Evolutionary conservation across 2,797 vertebrate genomes (phyloP), one percentile per base, ranked within the genome.

Genomic region (Erethizon dorsatum): DNA sequence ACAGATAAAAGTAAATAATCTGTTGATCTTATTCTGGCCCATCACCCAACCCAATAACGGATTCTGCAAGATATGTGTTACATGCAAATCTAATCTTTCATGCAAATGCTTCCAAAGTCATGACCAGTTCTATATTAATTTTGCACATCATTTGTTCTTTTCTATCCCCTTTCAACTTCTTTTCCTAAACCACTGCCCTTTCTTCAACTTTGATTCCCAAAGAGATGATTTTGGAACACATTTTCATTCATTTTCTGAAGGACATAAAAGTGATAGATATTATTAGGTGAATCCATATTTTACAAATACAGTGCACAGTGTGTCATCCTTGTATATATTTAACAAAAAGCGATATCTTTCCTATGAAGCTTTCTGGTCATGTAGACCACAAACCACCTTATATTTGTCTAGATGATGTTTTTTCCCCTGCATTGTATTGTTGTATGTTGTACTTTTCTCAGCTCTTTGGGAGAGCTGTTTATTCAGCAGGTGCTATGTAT

Each of bases 401-500:
- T 59, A 28, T 91, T 97, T 96, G 77, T 91, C 80, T 83, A 73
- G 89, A 50, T 54, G 78, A 54, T 89, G 69, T 59, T 88, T 89
- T 67, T 50, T 37, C 56, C 7, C 20, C n/a, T 50, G 50, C 22
- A 2, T 47, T 65, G 6, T 61, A n/a, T 77, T 94, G 33, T 90
- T 96, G 88, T 88, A 6, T 61, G n/a, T 57, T 79, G 20, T 82
- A 77, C 45, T 88, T 50, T 91, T 65, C 80, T 92, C 59, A 63
- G 86, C 28, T 69, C 83, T 97, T 83, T 77, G 45, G 17, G 37
- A 89, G 33, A 89, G 71, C 79, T 97, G 95, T 96, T 96, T 79
- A 89, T 93, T 98, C 94, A 93, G 96, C 94, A 95, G 89, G 91
- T 88, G 37, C 91, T 94, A 83, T 83, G 61, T 97, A 83, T 94